Conservation (phyloP, 2,113 vertebrate genomes). For the Dicentrarchus labrax region DNA sequence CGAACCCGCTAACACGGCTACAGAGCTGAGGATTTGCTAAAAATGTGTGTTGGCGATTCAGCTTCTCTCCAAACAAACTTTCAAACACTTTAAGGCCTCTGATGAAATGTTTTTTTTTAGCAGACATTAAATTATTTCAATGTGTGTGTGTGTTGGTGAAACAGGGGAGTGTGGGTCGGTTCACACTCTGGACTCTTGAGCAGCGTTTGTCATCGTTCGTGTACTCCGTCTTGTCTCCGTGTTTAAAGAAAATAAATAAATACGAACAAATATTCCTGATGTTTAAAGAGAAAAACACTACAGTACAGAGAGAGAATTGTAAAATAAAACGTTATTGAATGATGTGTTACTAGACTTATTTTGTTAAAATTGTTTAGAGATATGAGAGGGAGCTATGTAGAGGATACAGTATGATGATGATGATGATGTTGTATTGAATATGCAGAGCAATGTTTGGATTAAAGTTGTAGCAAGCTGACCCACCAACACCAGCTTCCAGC, state of each 20-base stretch:
- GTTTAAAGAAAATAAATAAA: slow-evolving; percentile 65
- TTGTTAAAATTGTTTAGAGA: slow-evolving; percentile 80
- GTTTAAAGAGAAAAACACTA: slow-evolving; percentile 84
- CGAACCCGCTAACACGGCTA: neutral
- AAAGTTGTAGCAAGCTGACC: slow-evolving; percentile 85
- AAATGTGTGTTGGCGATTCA: neutral
- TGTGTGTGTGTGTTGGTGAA: slow-evolving; percentile 24
- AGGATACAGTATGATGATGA: slow-evolving; percentile 45
- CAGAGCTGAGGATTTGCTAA: neutral
- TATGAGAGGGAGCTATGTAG: slow-evolving; percentile 67
- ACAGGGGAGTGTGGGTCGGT: slow-evolving; percentile 7
- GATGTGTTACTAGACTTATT: slow-evolving; percentile 81
- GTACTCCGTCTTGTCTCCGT: slow-evolving; percentile 74
- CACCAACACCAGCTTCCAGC: slow-evolving; percentile 56
- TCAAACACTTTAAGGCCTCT: neutral
- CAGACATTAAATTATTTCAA: slow-evolving; percentile 10
- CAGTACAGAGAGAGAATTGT: slow-evolving; percentile 76
- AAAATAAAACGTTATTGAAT: slow-evolving; percentile 75
- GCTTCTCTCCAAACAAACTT: neutral
- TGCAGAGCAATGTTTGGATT: slow-evolving; percentile 79
- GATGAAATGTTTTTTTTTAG: neutral
- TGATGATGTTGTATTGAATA: slow-evolving; percentile 61
- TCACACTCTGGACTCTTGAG: slow-evolving; percentile 65
- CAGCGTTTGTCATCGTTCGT: slow-evolving; percentile 67
- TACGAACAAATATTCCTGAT: slow-evolving; percentile 81